Conservation (phyloP, 2,888 invertebrate genomes). For the Pemphredon lugubris region DNA sequence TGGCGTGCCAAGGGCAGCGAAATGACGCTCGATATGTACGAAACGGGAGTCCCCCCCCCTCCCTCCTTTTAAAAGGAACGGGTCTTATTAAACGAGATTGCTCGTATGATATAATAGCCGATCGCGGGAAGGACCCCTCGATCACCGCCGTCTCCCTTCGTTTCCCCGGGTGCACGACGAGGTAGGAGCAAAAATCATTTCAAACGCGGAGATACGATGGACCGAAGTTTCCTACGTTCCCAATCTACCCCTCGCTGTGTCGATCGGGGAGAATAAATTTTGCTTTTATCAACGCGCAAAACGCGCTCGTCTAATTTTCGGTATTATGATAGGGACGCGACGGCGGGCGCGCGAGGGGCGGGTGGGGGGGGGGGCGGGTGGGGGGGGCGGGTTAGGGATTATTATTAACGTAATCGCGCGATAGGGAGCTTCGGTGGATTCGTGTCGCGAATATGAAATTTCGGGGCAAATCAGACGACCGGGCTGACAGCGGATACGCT, state of each 20-base stretch:
- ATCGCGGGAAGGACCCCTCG: background rate
- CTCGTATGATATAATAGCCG: background rate
- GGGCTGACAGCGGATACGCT: slow-evolving; percentile 47
- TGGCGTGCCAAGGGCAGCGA: background rate
- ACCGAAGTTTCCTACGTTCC: no score
- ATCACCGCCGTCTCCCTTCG: no score
- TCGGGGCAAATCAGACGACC: slow-evolving; percentile 38
- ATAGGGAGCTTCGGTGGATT: slow-evolving; percentile 27
- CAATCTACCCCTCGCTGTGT: no score
- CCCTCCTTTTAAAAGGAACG: no score
- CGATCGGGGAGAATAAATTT: no score
- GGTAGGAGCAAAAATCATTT: no score
- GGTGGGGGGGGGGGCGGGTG: no score
- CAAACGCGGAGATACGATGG: no score
- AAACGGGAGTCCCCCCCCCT: background rate
- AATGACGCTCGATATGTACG: background rate
- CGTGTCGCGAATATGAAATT: slow-evolving; percentile 42
- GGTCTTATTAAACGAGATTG: background rate
- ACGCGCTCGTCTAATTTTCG: no score
- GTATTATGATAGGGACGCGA: background rate
- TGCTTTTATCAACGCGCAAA: no score
- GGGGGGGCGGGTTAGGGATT: no score
- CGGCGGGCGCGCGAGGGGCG: background rate
- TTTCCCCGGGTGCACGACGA: no score
- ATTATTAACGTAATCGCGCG: slow-evolving; percentile 29